These are phyloP conservation scores for Hyperoodon ampullatus DNA, from an alignment of 2,113 vertebrate species.

Conservation along the genomic window DNA sequence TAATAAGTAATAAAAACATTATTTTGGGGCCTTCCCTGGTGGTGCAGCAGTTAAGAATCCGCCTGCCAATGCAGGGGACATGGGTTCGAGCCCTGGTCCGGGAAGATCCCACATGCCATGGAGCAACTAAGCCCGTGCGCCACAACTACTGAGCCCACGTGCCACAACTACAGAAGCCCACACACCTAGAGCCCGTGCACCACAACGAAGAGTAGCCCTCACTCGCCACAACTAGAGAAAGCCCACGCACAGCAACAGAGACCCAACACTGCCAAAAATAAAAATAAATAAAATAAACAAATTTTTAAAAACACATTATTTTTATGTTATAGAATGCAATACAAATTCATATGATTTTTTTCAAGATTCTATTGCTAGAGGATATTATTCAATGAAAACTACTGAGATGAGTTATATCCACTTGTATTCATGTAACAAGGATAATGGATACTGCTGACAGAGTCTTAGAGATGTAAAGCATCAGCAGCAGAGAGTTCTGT, in stretches of 20 bases:
- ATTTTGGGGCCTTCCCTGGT: not conserved
- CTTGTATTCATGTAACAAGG: not conserved
- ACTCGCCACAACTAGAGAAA: too few species aligned
- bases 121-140: too few species aligned
- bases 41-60: too few species aligned
- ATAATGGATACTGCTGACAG: not conserved
- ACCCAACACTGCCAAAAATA: too few species aligned
- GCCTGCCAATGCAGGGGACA: too few species aligned
- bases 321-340: not conserved
- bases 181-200: fast-evolving
- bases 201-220: too few species aligned
- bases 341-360: not conserved
- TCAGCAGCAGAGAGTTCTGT: not conserved
- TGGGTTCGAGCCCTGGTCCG: too few species aligned
- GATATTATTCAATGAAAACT: not conserved
- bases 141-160: too few species aligned
- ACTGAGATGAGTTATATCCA: not conserved
- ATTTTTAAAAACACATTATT: not conserved
- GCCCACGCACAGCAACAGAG: too few species aligned
- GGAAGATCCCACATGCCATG: too few species aligned
- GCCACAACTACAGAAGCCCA: too few species aligned
- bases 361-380: not conserved
- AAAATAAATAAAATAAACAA: too few species aligned
- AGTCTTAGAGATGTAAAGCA: not conserved
- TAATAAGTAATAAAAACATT: not conserved